phyloP scores from a whole-genome alignment of 1,140 invertebrate species.

The Bombus ignitus region DNA sequence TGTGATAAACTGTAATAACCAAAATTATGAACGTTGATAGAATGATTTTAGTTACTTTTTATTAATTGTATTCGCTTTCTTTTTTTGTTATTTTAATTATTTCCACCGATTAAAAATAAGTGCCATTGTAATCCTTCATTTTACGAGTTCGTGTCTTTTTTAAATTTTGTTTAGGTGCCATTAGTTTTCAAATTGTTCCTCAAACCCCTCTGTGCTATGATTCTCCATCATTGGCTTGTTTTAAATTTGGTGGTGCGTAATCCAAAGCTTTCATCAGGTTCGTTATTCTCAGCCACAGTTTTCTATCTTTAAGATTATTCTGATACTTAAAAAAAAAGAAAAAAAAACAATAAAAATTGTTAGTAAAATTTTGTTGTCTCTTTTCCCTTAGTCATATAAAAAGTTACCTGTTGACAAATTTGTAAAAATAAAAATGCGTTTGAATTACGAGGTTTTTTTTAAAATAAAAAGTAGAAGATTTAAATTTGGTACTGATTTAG shows the following conservation, averaged over 20 bases:
- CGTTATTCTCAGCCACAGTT: constrained; percentile 72
- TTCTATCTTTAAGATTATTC: constrained; percentile 72
- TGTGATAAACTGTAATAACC: neutral
- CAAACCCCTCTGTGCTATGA: constrained; percentile 9
- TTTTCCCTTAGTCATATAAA: neutral
- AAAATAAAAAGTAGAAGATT: neutral
- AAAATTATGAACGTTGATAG: neutral
- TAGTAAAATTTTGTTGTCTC: constrained; percentile 61
- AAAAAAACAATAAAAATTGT: constrained; percentile 55
- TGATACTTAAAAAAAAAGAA: constrained; percentile 55
- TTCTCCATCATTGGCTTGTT: constrained; percentile 22
- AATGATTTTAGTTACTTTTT: neutral
- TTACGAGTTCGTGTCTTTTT: neutral
- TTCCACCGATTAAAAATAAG: constrained; percentile 7
- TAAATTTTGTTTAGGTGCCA: constrained; percentile 10
- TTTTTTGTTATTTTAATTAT: neutral
- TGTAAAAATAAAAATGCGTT: constrained; percentile 2
- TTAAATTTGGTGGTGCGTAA: constrained; percentile 58
- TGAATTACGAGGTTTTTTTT: neutral
- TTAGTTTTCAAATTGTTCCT: constrained; percentile 38
- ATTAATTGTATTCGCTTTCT: neutral
- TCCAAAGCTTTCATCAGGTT: constrained; percentile 63
- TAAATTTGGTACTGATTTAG: neutral
- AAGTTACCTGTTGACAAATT: neutral
- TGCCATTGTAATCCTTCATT: constrained; percentile 14